Evolutionary conservation across 2,797 vertebrate species (phyloP), one percentile per base, ranked within the genome.

Genomic region (Poecilia gillii): DNA sequence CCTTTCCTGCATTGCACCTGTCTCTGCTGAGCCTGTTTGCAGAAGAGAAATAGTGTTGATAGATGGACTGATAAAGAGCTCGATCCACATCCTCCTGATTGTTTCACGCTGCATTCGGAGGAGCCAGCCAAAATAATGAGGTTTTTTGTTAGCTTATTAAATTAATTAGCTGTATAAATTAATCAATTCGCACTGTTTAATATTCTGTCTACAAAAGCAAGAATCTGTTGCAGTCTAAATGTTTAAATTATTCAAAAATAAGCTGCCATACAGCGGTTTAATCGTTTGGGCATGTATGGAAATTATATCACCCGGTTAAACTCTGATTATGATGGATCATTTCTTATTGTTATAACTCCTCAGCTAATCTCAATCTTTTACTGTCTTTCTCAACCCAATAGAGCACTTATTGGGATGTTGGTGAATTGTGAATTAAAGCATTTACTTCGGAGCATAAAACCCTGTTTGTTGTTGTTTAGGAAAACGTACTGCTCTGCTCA

Each of bases 91-190:
- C 18, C 43, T 36, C 14, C 3, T 57, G 31, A 76, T 81, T 41
- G 46, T 74, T 84, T 77, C 71, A 39, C 43, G 75, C 76, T 36
- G 23, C 43, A 39, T 55, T 64, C 8, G 72, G 55, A 82, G 43
- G 43, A 71, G 80, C 66, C 45, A 51, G 79, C 55, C 77, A 75
- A 73, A 72, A 53, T 86, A 80, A 82, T 84, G 71, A 20, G 1
- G 79, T 79, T 80, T 77, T 81, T 78, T 81, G 51, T 79, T 80
- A 84, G 47, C 70, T 73, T 36, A 68, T 72, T 83, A 78, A 85
- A 68, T 59, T 82, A 79, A 86, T 88, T 72, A 85, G 62, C 62
- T 75, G 57, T 64, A 82, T 46, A 76, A 73, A 88, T 78, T 33
- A 77, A 85, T 86, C 53, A 18, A 49, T 57, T 82, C 0, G 25